Evolutionary conservation across 2,888 invertebrate genomes (phyloP).

Genomic region (Adelphocoris suturalis): DNA sequence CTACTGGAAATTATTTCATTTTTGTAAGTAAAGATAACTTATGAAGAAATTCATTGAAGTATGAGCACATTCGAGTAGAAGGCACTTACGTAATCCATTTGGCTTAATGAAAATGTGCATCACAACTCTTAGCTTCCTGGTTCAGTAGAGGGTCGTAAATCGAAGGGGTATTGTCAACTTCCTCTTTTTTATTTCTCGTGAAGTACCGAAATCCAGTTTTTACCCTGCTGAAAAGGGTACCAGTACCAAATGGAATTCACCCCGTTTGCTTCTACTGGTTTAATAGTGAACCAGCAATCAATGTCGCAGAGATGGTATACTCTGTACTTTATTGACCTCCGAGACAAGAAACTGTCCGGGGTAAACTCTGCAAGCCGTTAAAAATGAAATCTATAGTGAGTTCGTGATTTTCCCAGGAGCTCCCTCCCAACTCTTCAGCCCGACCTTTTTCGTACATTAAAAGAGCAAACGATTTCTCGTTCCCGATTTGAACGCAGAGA

Average conservation of each 20-base stretch:
- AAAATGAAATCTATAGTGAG: slow-evolving; percentile 30
- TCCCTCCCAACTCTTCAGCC: neutral
- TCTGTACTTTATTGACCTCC: slow-evolving; percentile 5
- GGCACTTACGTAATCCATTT: no score
- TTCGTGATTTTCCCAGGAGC: slow-evolving; percentile 32
- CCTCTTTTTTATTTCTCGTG: neutral
- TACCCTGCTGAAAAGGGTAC: neutral
- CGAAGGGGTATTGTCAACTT: neutral
- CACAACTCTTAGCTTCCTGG: no score
- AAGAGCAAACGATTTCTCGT: neutral
- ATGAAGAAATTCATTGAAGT: no score
- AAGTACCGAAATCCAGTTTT: neutral
- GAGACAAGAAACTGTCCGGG: slow-evolving; percentile 5
- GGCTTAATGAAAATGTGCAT: no score
- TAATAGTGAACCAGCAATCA: neutral
- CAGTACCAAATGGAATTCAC: neutral
- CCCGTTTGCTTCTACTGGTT: neutral
- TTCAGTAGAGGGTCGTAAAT: neutral
- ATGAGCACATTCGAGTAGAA: no score
- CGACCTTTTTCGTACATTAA: slow-evolving; percentile 1
- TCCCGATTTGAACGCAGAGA: neutral
- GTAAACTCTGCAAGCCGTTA: neutral
- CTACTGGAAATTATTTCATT: no score
- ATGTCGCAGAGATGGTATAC: slow-evolving; percentile 2
- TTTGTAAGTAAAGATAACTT: no score